These are phyloP conservation scores for Upupa epops DNA, from an alignment of 2,113 vertebrate species.

Conservation along the genomic window DNA sequence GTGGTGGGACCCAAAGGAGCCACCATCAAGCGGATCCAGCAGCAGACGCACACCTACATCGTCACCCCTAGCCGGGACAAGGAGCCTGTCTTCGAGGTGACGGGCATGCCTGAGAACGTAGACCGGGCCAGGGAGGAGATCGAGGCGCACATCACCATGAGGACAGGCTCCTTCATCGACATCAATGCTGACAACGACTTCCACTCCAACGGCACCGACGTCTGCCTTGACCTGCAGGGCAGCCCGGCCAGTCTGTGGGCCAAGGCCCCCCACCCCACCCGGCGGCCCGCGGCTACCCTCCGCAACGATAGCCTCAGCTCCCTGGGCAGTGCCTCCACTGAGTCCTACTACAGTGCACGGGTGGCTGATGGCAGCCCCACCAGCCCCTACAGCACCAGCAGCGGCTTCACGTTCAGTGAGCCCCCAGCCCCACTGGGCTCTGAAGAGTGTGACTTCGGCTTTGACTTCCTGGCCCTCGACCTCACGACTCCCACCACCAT, in stretches of 20 bases:
- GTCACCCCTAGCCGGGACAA: constrained; percentile 95
- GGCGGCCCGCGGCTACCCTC: constrained; percentile 40
- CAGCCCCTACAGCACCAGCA: constrained; percentile 80
- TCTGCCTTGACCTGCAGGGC: constrained; percentile 89
- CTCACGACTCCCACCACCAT: constrained; percentile 80
- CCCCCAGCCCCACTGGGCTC: constrained; percentile 57
- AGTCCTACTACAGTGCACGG: constrained; percentile 74
- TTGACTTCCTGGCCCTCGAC: constrained; percentile 85
- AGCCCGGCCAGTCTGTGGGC: constrained; percentile 81
- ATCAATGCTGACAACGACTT: constrained; percentile 93
- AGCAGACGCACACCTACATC: constrained; percentile 97
- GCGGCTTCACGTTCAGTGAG: constrained; percentile 80
- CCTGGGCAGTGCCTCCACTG: constrained; percentile 62
- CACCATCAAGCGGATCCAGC: constrained; percentile 98
- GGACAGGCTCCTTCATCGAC: constrained; percentile 92
- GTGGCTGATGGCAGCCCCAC: constrained; percentile 73
- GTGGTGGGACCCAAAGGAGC: constrained; percentile 96
- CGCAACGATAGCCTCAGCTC: constrained; percentile 72
- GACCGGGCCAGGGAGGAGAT: constrained; percentile 95
- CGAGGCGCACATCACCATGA: constrained; percentile 95
- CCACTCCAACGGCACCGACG: constrained; percentile 95
- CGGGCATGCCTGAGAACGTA: constrained; percentile 97
- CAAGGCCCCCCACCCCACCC: constrained; percentile 73
- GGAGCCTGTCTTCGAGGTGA: constrained; percentile 95
- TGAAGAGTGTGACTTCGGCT: constrained; percentile 83